Percentiles rank a stretch among this genome's conserved stretches.
Conservation (phyloP, 2,797 vertebrate genomes). For the Poecile montanus region DNA sequence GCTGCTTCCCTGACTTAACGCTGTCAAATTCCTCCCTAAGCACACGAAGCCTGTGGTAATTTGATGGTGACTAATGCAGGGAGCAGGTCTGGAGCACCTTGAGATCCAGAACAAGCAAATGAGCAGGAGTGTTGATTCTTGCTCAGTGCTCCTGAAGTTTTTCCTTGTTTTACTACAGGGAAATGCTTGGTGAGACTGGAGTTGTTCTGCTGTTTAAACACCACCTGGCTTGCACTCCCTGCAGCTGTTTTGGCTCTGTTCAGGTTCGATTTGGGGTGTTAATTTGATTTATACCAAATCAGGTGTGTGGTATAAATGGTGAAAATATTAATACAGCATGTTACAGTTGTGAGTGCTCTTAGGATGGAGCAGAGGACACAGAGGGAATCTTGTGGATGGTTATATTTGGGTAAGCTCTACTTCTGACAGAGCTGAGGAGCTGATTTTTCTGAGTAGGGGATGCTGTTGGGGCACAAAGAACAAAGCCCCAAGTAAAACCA, state of each 20-base stretch:
- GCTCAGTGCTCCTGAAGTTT: background rate
- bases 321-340: background rate
- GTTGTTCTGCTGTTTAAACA: background rate
- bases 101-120: background rate
- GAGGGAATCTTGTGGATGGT: background rate
- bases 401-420: rapidly evolving
- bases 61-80: background rate
- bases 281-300: background rate
- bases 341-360: background rate
- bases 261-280: background rate
- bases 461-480: background rate
- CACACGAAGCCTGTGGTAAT: background rate
- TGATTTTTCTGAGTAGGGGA: background rate
- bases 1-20: background rate
- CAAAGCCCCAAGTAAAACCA: background rate
- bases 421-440: background rate
- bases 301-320: background rate
- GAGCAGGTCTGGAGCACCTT: background rate
- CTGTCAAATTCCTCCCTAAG: background rate
- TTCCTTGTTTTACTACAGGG: background rate
- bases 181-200: background rate
- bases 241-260: background rate
- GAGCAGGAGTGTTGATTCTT: background rate
- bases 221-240: background rate
- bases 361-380: background rate